phyloP scores from a whole-genome alignment of 2,888 invertebrate species.

The Agonum fuliginosum region DNA sequence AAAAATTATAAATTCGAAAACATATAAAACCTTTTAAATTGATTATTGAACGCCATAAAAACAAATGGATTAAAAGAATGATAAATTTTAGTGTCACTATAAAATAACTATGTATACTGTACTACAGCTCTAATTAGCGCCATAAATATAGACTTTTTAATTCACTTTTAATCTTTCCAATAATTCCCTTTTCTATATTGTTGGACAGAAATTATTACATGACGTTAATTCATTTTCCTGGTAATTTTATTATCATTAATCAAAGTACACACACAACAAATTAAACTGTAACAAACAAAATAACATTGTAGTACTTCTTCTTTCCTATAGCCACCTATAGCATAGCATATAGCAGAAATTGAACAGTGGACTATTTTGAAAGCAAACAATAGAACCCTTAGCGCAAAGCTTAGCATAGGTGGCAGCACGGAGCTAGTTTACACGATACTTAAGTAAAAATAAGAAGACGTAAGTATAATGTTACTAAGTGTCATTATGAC shows the following conservation, averaged over 20 bases:
- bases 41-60: slow-evolving; percentile 60
- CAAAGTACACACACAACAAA: too few relatives aligned
- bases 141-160: slow-evolving; percentile 41
- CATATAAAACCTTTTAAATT: slow-evolving; percentile 60
- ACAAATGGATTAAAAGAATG: slow-evolving; percentile 59
- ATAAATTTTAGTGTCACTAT: slow-evolving; percentile 59
- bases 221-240: slow-evolving; percentile 20
- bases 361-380: too few relatives aligned
- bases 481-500: too few relatives aligned
- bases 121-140: slow-evolving; percentile 41
- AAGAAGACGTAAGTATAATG: too few relatives aligned
- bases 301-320: too few relatives aligned
- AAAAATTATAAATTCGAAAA: slow-evolving; percentile 59
- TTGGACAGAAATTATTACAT: slow-evolving; percentile 22
- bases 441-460: too few relatives aligned
- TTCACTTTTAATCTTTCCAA: slow-evolving; percentile 38
- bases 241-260: background rate
- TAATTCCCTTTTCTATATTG: slow-evolving; percentile 38
- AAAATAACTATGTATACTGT: slow-evolving; percentile 54
- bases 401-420: too few relatives aligned
- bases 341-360: too few relatives aligned
- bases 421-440: too few relatives aligned
- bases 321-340: too few relatives aligned
- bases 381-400: too few relatives aligned
- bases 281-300: too few relatives aligned